These are phyloP conservation scores for Danaus plexippus DNA, from an alignment of 1,140 invertebrate genomes.

Conservation along the genomic window DNA sequence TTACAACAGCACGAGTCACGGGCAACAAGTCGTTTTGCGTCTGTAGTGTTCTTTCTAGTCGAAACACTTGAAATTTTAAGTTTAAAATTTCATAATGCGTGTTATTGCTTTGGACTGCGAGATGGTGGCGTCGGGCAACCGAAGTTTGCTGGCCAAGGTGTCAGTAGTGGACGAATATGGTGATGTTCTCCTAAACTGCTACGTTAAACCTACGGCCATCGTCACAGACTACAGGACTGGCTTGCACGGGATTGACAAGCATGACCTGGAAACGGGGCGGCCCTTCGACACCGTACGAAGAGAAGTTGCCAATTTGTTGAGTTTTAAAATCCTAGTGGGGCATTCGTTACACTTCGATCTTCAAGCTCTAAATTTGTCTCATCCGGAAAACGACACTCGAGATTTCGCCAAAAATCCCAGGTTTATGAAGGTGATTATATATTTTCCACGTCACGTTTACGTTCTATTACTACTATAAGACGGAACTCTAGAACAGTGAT, in stretches of 20 bases:
- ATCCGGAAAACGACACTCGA: too few species aligned
- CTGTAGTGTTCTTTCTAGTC: too few species aligned
- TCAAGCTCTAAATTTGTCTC: too few species aligned
- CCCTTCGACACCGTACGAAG: conserved; percentile 5
- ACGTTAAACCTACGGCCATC: conserved; percentile 11
- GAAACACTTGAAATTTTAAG: too few species aligned
- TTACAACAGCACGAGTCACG: too few species aligned
- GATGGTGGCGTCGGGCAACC: conserved; percentile 15
- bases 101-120: conserved; percentile 18
- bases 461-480: too few species aligned
- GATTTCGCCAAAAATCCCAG: too few species aligned
- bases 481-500: too few species aligned
- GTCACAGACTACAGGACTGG: conserved; percentile 17
- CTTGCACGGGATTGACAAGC: conserved; percentile 9
- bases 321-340: conserved; percentile 14
- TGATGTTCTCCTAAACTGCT: conserved; percentile 11
- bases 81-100: too few species aligned
- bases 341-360: neutral
- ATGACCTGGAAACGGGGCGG: conserved; percentile 7
- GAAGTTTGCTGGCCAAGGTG: conserved; percentile 14
- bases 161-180: conserved; percentile 13
- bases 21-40: too few species aligned
- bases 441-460: neutral
- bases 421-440: too few species aligned
- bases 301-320: conserved; percentile 9